Evolutionary conservation across 2,888 invertebrate species (phyloP).

Genomic region (Lypha dubia): DNA sequence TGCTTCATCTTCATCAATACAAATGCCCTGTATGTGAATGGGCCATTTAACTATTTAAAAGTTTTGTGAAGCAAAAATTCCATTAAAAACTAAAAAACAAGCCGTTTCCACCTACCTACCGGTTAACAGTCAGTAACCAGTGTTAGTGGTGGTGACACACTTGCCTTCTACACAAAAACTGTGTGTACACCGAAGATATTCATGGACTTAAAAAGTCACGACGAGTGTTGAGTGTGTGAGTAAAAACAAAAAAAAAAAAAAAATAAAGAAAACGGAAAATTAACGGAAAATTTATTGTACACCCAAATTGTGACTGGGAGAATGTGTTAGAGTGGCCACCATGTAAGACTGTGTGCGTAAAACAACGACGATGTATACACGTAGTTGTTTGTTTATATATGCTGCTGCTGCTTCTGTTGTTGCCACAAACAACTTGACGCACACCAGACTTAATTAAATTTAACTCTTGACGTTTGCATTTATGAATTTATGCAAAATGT

Average conservation of each 20-base stretch:
- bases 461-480: conserved; percentile 68
- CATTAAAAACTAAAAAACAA: background rate
- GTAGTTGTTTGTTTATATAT: background rate
- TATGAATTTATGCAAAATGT: conserved; percentile 68
- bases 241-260: background rate
- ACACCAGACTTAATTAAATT: conserved; percentile 69
- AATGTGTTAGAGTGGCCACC: background rate
- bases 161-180: background rate
- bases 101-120: background rate
- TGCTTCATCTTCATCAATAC: background rate
- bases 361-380: too few species aligned
- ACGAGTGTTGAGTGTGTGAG: background rate
- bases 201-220: background rate
- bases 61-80: conserved; percentile 24
- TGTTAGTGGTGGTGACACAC: background rate
- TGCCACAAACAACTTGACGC: conserved; percentile 60
- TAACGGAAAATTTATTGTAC: conserved; percentile 37
- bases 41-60: conserved; percentile 32
- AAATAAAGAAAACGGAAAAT: background rate
- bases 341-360: background rate
- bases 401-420: conserved; percentile 13
- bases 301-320: conserved; percentile 16
- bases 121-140: background rate
- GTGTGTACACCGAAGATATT: background rate
- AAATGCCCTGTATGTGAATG: background rate